A percentile compares a stretch with the other conserved stretches of the same genome.
phyloP scores from a whole-genome alignment of 2,113 vertebrate genomes.

The Pavo muticus region DNA sequence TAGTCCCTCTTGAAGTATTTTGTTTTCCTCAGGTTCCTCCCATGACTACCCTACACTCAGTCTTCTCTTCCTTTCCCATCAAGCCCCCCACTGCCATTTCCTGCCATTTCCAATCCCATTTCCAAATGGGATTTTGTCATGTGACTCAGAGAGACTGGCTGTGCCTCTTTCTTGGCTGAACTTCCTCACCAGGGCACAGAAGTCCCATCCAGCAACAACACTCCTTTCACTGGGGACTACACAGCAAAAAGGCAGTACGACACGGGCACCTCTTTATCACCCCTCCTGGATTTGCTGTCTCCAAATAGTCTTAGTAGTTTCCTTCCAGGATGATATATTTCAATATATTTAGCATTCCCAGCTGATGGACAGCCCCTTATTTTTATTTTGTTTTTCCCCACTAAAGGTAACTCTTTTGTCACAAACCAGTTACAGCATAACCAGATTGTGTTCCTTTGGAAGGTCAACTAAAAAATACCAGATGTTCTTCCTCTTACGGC shows the following conservation, averaged over 20 bases:
- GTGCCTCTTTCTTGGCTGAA: background rate
- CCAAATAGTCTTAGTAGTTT: background rate
- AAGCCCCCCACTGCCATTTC: background rate
- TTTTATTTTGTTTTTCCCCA: background rate
- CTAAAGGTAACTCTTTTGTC: background rate
- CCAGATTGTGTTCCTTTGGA: background rate
- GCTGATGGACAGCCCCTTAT: background rate
- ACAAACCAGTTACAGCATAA: background rate
- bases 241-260: background rate
- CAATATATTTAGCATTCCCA: background rate
- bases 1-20: background rate
- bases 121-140: background rate
- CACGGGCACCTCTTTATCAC: background rate
- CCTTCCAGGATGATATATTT: background rate
- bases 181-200: constrained; percentile 20
- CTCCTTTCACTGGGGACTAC: constrained; percentile 17
- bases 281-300: background rate
- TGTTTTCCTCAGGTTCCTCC: background rate
- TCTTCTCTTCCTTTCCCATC: background rate
- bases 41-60: background rate
- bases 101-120: background rate
- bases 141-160: background rate
- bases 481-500: background rate
- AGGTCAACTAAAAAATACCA: background rate
- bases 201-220: background rate